These are phyloP conservation scores for Hemibates koningsi DNA, from an alignment of 2,113 vertebrate genomes.

Conservation along the genomic window DNA sequence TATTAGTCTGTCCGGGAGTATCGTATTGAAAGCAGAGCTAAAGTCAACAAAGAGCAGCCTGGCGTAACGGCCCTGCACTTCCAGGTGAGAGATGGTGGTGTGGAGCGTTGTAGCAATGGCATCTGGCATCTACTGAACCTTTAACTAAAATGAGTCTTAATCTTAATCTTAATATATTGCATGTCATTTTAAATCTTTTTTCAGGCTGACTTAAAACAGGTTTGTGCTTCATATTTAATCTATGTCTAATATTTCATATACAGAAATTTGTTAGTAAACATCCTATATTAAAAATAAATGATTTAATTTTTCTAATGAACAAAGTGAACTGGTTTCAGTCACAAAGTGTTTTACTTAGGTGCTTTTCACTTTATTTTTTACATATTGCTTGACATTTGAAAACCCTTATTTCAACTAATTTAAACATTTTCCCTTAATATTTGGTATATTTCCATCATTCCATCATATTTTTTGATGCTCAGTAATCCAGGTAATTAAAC, in stretches of 20 bases:
- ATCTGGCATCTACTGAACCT: not conserved
- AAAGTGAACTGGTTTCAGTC: not conserved
- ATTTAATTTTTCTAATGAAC: not conserved
- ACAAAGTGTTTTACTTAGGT: not conserved
- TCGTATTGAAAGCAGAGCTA: too few relatives aligned
- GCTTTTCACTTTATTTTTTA: not conserved
- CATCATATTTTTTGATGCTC: not conserved
- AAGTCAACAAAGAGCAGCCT: too few relatives aligned
- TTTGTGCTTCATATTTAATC: not conserved
- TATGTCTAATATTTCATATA: not conserved
- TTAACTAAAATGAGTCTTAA: not conserved
- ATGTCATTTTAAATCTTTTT: not conserved
- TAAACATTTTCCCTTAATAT: not conserved
- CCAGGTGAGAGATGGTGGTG: too few relatives aligned
- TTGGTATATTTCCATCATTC: not conserved
- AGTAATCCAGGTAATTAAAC: not conserved
- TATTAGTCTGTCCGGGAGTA: too few relatives aligned
- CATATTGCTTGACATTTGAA: not conserved
- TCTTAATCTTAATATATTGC: not conserved
- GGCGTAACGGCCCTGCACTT: too few relatives aligned
- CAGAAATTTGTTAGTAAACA: not conserved
- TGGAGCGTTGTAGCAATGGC: too few relatives aligned
- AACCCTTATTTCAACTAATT: not conserved
- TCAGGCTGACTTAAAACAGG: not conserved
- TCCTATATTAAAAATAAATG: not conserved